Conservation (phyloP, 1,140 invertebrate species). For the Calephelis nemesis region DNA sequence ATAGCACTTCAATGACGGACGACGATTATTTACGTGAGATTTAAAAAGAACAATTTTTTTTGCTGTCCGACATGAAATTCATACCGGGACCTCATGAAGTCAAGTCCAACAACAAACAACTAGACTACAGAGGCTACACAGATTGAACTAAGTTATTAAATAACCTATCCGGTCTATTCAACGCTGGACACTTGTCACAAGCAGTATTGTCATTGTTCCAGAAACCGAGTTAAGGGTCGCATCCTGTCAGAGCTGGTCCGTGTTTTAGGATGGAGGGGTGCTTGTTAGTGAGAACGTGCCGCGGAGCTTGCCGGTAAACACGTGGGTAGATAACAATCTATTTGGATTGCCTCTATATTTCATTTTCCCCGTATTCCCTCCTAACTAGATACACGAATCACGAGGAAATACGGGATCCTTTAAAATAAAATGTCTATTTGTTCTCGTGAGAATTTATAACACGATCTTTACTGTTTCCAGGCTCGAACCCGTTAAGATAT, state of each 20-base stretch:
- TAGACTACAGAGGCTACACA: too few species aligned
- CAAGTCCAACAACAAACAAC: too few species aligned
- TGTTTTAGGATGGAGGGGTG: slow-evolving; percentile 51
- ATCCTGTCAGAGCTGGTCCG: slow-evolving; percentile 47
- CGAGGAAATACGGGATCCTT: slow-evolving; percentile 70
- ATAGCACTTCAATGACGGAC: too few species aligned
- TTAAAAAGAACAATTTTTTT: too few species aligned
- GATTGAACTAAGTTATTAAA: too few species aligned
- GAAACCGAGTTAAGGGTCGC: slow-evolving; percentile 44
- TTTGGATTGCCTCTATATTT: slow-evolving; percentile 80
- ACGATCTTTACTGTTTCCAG: too few species aligned
- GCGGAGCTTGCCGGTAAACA: slow-evolving; percentile 72
- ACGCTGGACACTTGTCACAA: slow-evolving; percentile 61
- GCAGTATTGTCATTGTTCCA: slow-evolving; percentile 52
- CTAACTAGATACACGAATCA: slow-evolving; percentile 73
- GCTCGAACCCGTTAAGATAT: too few species aligned
- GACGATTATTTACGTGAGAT: too few species aligned
- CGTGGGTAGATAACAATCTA: slow-evolving; percentile 80
- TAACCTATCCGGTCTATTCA: slow-evolving; percentile 29
- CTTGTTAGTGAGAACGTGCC: slow-evolving; percentile 76
- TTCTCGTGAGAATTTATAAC: slow-evolving; percentile 20
- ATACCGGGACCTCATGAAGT: too few species aligned
- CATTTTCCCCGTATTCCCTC: slow-evolving; percentile 71
- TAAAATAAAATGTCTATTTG: slow-evolving; percentile 36
- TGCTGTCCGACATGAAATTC: too few species aligned